These are phyloP conservation scores for Hydropotes inermis DNA, from an alignment of 2,113 vertebrate species.

Conservation along the genomic window DNA sequence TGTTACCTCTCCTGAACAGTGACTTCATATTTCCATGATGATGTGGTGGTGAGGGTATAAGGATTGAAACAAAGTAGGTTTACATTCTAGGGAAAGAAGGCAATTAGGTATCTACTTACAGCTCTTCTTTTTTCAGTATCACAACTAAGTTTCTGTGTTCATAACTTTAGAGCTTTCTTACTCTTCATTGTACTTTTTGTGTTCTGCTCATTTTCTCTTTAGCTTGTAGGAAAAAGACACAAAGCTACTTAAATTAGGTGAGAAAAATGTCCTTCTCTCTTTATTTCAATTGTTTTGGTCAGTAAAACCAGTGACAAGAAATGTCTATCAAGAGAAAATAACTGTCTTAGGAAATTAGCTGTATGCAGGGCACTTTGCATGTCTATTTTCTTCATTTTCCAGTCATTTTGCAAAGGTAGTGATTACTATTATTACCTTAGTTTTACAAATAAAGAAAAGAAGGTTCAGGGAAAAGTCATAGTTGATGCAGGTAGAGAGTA, in stretches of 20 bases:
- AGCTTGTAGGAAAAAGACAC: neutral
- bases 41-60: neutral
- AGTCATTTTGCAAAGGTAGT: neutral
- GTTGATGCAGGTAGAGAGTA: neutral
- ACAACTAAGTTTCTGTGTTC: neutral
- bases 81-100: neutral
- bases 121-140: neutral
- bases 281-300: neutral
- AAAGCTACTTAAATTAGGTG: neutral
- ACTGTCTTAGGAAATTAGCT: neutral
- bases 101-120: neutral
- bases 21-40: constrained; percentile 6
- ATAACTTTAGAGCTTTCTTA: neutral
- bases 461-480: neutral
- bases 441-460: constrained; percentile 7
- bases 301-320: neutral
- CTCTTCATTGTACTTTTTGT: neutral
- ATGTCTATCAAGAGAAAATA: neutral
- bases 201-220: constrained; percentile 5
- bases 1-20: neutral
- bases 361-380: neutral
- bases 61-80: constrained; percentile 15
- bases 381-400: neutral
- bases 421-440: neutral
- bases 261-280: constrained; percentile 1